A percentile compares a stretch with the other conserved stretches of the same genome.
These are phyloP conservation scores for Sprattus sprattus DNA, from an alignment of 2,113 vertebrate species.

Conservation along the genomic window DNA sequence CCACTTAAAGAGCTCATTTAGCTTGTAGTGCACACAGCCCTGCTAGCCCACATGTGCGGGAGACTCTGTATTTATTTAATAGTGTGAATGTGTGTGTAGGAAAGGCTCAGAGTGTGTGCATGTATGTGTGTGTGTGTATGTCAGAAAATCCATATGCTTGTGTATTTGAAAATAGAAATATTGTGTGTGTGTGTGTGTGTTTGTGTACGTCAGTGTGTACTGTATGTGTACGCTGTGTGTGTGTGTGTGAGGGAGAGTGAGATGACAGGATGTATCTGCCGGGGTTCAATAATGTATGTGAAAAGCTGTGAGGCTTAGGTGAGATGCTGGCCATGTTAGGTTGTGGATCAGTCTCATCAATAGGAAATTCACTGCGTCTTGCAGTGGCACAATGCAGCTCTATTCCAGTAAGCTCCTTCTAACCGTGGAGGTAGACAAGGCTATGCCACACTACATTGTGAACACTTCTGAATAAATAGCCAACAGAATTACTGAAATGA, in stretches of 20 bases:
- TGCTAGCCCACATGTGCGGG: constrained; percentile 12
- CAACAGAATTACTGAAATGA: too few species aligned
- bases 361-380: background rate
- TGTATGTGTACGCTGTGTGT: background rate
- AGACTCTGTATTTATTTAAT: background rate
- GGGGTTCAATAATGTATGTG: background rate
- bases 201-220: background rate
- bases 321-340: background rate
- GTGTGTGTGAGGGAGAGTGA: background rate
- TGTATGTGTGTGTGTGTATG: background rate
- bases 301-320: background rate
- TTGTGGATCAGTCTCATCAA: background rate
- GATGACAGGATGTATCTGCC: background rate
- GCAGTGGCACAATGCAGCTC: background rate
- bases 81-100: background rate
- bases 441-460: background rate
- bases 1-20: constrained; percentile 17
- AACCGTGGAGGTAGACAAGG: background rate
- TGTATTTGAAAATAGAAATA: background rate
- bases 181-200: constrained; percentile 19
- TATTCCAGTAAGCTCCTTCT: background rate
- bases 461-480: background rate
- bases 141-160: background rate
- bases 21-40: constrained; percentile 6
- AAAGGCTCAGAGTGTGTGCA: background rate